Conservation (phyloP, 2,888 invertebrate species). For the Philereme vetulata region DNA sequence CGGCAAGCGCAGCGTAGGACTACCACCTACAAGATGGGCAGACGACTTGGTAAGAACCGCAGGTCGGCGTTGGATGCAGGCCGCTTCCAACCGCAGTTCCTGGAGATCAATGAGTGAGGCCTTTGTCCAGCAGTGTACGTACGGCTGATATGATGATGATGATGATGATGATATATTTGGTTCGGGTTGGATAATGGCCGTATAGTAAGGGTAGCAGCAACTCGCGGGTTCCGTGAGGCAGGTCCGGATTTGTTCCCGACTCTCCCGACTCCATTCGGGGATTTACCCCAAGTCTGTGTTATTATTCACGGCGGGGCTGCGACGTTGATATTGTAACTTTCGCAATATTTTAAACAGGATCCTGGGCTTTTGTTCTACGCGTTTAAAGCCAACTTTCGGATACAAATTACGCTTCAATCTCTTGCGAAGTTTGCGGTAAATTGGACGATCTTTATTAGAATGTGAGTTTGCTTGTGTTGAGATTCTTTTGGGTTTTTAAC, state of each 20-base stretch:
- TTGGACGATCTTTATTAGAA: slow-evolving; percentile 30
- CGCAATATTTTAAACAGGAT: slow-evolving; percentile 49
- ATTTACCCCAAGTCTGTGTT: slow-evolving; percentile 37
- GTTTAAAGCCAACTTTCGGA: slow-evolving; percentile 43
- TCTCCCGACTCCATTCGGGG: slow-evolving; percentile 36
- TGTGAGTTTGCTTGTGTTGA: slow-evolving; percentile 22
- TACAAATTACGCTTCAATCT: slow-evolving; percentile 49
- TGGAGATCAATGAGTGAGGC: too few relatives aligned
- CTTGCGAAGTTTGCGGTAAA: slow-evolving; percentile 29
- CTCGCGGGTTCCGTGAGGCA: slow-evolving; percentile 44
- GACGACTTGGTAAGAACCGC: too few relatives aligned
- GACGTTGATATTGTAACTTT: slow-evolving; percentile 52
- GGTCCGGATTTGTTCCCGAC: slow-evolving; percentile 50
- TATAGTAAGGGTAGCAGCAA: slow-evolving; percentile 18
- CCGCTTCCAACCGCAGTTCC: too few relatives aligned
- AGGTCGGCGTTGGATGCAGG: too few relatives aligned
- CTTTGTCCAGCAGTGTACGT: too few relatives aligned
- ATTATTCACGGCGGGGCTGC: slow-evolving; percentile 46
- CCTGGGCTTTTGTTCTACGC: slow-evolving; percentile 41
- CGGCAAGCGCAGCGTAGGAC: too few relatives aligned
- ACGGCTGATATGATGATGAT: too few relatives aligned
- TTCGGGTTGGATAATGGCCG: too few relatives aligned
- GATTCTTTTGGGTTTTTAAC: too few relatives aligned
- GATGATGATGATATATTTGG: too few relatives aligned
- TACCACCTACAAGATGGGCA: too few relatives aligned